Evolutionary conservation across 1,140 invertebrate species (phyloP), one percentile per base, ranked within the genome.

Genomic region (Sarcophaga peregrina): DNA sequence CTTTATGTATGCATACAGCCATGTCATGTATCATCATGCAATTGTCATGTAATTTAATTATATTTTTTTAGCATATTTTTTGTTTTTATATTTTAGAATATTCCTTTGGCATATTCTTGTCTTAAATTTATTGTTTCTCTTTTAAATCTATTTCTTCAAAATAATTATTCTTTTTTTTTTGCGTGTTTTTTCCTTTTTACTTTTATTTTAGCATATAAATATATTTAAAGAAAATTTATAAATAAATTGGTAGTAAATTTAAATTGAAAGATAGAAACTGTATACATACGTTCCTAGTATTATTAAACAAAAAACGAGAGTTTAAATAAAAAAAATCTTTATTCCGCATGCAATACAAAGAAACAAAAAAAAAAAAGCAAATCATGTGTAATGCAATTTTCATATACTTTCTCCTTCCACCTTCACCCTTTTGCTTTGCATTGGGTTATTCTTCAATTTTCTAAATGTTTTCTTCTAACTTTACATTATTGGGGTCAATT

Each of bases 171-270:
- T 20, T 20, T 15, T 58, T n/a, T 7, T 58, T 58, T 58, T 8
- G 0, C 20, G 20, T 68, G 6, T 25, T 68, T 68, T 68, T 68
- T 25, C 17, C 20, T 68, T 20, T 52, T 10, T 52, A 52, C 11
- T 50, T 11, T 9, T 17, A 8, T 25, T 25, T 20, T 68, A 68
- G 62, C 20, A 20, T 68, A 58, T 58, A 68, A 37, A 4, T 2
- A 37, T 37, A 37, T 37, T 37, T 37, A 37, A 37, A 37, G 25
- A 68, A 68, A n/a, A 68, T 68, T 17, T 68, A 68, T 20, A 68
- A 68, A 68, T 68, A 68, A 68, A 68, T 68, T 68, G 62, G 6
- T 25, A 68, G 62, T 68, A 68, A 68, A 25, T 68, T 68, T 68
- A 68, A 68, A 68, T 68, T 68, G 17, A 68, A 68, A 68, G 25